Percentiles rank a stretch among this genome's conserved stretches.
These are phyloP conservation scores for Ectropis crepuscularia DNA, from an alignment of 2,888 invertebrate species.

Conservation along the genomic window DNA sequence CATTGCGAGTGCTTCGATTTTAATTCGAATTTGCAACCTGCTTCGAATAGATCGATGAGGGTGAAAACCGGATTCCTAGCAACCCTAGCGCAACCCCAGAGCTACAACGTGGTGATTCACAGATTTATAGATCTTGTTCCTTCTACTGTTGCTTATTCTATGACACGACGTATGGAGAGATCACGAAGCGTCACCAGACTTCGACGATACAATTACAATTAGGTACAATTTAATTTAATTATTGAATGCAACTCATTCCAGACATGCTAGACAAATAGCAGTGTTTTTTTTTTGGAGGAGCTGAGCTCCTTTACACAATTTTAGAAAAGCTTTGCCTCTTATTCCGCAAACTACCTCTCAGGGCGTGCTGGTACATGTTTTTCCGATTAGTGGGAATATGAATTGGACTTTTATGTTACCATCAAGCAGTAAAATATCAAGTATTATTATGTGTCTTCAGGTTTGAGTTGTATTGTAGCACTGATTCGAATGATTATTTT, in stretches of 20 bases:
- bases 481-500: no score
- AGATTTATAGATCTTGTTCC: constrained; percentile 49
- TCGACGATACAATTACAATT: not conserved
- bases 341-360: no score
- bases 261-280: no score
- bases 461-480: no score
- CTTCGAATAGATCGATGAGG: constrained; percentile 16
- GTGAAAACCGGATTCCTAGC: constrained; percentile 28
- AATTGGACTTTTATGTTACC: no score
- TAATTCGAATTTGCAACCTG: constrained; percentile 6
- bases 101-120: constrained; percentile 52
- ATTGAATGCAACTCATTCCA: constrained; percentile 1
- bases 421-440: no score
- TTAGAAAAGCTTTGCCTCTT: no score
- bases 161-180: constrained; percentile 47
- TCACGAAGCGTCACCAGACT: constrained; percentile 48
- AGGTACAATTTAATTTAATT: constrained; percentile 1
- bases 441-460: no score
- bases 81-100: constrained; percentile 37
- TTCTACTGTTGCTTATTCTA: constrained; percentile 8
- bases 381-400: no score
- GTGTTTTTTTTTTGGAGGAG: no score
- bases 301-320: no score
- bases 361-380: no score
- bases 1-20: not conserved